Evolutionary conservation across 2,888 invertebrate genomes (phyloP), one percentile per base, ranked within the genome.

Genomic region (Lasioglossum lativentre): DNA sequence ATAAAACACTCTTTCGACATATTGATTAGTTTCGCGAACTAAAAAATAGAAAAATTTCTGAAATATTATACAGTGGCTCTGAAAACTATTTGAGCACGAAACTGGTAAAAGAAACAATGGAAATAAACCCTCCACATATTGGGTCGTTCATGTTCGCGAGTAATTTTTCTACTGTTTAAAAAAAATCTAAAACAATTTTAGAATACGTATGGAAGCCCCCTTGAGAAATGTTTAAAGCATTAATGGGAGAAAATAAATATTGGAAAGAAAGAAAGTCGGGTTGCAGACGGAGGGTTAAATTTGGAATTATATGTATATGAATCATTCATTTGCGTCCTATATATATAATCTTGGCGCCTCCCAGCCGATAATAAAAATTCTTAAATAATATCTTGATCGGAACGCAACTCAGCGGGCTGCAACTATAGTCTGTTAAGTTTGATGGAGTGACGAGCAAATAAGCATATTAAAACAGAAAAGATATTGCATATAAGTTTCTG

Each of bases 401-500:
- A 27, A n/a, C 27, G 5, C 6, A 34, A 19, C 30, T 19, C 4
- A 19, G 6, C 8, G 30, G 8, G 19, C 66, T 10, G 45, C 4
- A 19, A 42, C 19, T 19, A 30, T 30, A 72, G 42, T 16, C 30
- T 30, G 71, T 30, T 45, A 30, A 45, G 10, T 72, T 45, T 16
- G 14, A 8, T 19, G 30, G 19, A 8, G 16, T 8, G 2, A 45
- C 16, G 42, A 71, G 27, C n/a, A 71, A 71, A 71, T 71, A 71
- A 71, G 71, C 42, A 42, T 42, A 14, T n/a, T 27, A 27, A 42
- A 71, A 42, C 71, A 42, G 27, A n/a, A 12, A 40, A 70, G 40
- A 70, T 70, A n/a, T 70, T 19, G 38, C n/a, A 40, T 70, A 40
- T 40, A 70, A 70, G 40, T 70, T 40, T 70, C 14, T 12, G 70